These are phyloP conservation scores for Calycopis cecrops DNA, from an alignment of 1,140 invertebrate genomes.

Conservation along the genomic window DNA sequence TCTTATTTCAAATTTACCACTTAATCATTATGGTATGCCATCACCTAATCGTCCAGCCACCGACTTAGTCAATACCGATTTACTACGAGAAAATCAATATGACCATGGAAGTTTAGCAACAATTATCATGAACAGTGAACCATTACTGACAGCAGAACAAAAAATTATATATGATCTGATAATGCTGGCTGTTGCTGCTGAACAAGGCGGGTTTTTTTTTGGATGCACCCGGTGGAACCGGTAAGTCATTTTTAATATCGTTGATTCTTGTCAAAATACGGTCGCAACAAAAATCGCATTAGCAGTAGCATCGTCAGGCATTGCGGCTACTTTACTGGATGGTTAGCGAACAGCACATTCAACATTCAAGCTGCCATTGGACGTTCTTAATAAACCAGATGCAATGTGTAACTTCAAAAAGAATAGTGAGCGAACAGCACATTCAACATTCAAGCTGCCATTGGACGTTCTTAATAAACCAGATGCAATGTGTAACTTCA, in stretches of 20 bases:
- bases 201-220: conserved; percentile 27
- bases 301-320: conserved; percentile 26
- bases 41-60: conserved; percentile 25
- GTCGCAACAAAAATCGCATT: conserved; percentile 26
- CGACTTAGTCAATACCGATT: conserved; percentile 30
- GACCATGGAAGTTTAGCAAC: conserved; percentile 26
- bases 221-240: conserved; percentile 26
- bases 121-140: conserved; percentile 24
- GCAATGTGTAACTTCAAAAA: conserved; percentile 23
- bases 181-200: conserved; percentile 24
- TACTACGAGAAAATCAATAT: conserved; percentile 31
- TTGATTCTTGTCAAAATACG: conserved; percentile 28
- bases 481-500: conserved; percentile 21
- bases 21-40: conserved; percentile 25
- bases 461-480: conserved; percentile 25
- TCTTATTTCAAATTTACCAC: no score
- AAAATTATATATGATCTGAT: conserved; percentile 25
- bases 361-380: conserved; percentile 29
- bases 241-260: conserved; percentile 28
- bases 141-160: conserved; percentile 25
- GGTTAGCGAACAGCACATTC: conserved; percentile 31
- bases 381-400: conserved; percentile 22
- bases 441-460: conserved; percentile 32
- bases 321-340: conserved; percentile 29
- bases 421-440: conserved; percentile 27